Conservation (phyloP, 2,113 vertebrate genomes). For the Scomber japonicus region DNA sequence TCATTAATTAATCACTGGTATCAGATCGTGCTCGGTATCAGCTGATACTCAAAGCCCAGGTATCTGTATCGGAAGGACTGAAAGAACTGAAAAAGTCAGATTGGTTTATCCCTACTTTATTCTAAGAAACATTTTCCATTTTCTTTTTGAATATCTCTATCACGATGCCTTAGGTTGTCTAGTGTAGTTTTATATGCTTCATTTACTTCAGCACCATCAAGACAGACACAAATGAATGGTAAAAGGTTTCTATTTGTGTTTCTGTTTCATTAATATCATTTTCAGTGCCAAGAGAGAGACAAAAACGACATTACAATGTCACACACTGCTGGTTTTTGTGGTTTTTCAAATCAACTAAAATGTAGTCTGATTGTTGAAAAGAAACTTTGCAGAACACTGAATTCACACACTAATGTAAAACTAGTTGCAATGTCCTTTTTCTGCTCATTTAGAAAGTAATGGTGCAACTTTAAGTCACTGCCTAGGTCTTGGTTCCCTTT, state of each 20-base stretch:
- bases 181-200: neutral
- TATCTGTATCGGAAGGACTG: too few species aligned
- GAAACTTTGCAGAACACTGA: neutral
- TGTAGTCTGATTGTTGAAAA: neutral
- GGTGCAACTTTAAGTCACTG: neutral
- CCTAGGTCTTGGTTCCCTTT: neutral
- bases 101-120: too few species aligned
- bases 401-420: neutral
- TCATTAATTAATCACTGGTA: too few species aligned
- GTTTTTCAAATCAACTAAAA: neutral
- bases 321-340: slow-evolving; percentile 3
- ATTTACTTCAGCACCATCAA: neutral
- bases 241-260: neutral
- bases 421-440: too few species aligned
- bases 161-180: neutral
- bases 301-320: neutral
- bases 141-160: neutral
- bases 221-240: neutral
- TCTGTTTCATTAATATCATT: neutral
- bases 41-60: too few species aligned
- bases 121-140: neutral
- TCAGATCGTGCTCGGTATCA: too few species aligned
- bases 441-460: neutral
- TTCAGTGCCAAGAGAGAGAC: neutral
- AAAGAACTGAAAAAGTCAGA: too few species aligned